Percentiles rank a stretch among this genome's conserved stretches.
These are phyloP conservation scores for Timandra comae DNA, from an alignment of 2,888 invertebrate species.

Conservation along the genomic window DNA sequence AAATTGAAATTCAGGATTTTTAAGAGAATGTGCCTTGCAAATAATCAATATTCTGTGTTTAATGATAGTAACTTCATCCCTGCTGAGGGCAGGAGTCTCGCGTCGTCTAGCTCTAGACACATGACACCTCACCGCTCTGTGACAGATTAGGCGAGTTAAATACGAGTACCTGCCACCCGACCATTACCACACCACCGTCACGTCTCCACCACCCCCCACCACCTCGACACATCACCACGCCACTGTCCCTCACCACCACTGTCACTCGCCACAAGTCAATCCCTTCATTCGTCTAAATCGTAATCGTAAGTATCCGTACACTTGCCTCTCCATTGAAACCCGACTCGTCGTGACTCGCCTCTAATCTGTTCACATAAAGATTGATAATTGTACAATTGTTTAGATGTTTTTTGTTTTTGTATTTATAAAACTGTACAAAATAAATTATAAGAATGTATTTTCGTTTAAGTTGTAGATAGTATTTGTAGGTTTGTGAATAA, in stretches of 20 bases:
- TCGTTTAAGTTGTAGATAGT: conserved; percentile 57
- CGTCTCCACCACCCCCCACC: too few species aligned
- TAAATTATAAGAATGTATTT: conserved; percentile 50
- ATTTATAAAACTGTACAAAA: conserved; percentile 64
- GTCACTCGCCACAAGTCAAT: not conserved
- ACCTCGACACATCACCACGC: not conserved
- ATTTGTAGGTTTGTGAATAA: conserved; percentile 32
- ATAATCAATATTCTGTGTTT: conserved; percentile 76
- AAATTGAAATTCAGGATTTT: conserved; percentile 72
- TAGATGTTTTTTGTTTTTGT: conserved; percentile 48
- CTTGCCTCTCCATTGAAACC: not conserved
- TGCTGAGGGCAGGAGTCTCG: conserved; percentile 41
- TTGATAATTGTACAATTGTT: conserved; percentile 42
- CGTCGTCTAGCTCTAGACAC: too few species aligned
- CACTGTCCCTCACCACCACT: not conserved
- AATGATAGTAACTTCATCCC: conserved; percentile 65
- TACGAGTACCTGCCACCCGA: not conserved
- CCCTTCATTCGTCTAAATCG: not conserved
- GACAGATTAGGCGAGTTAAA: not conserved
- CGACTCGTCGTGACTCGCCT: conserved; percentile 20
- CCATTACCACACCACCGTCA: too few species aligned
- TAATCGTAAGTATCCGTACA: not conserved
- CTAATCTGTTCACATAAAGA: conserved; percentile 35
- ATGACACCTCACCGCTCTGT: too few species aligned
- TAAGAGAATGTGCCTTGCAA: conserved; percentile 77